Conservation (phyloP, 2,113 vertebrate species). For the Pituophis catenifer region DNA sequence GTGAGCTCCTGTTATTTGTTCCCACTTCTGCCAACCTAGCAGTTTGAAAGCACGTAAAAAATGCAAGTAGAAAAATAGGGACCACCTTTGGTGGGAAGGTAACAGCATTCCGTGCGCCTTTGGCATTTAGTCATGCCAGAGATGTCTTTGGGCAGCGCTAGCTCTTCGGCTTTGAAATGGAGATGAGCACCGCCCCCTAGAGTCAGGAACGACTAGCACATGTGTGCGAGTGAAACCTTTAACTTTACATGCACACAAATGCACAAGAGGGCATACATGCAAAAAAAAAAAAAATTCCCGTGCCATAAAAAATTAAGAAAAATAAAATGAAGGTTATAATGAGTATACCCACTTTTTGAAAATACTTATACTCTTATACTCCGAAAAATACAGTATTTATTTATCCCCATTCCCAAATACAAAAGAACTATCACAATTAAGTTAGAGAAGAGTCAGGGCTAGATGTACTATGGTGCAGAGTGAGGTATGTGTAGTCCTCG, state of each 20-base stretch:
- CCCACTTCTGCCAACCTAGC: too few relatives aligned
- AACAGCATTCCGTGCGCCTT: too few relatives aligned
- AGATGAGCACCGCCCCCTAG: too few relatives aligned
- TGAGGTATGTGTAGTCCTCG: not conserved
- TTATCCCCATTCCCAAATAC: not conserved
- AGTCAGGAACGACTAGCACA: too few relatives aligned
- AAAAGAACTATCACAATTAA: not conserved
- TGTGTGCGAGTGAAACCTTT: too few relatives aligned
- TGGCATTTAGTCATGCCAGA: too few relatives aligned
- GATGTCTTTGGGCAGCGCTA: too few relatives aligned
- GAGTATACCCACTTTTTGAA: not conserved
- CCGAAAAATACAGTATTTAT: not conserved
- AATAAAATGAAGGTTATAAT: not conserved
- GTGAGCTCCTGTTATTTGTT: too few relatives aligned
- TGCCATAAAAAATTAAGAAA: not conserved
- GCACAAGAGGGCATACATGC: not conserved
- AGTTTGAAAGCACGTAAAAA: too few relatives aligned
- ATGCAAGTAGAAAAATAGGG: too few relatives aligned
- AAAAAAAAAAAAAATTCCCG: not conserved
- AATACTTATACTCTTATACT: not conserved
- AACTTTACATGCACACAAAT: not conserved
- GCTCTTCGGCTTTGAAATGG: too few relatives aligned
- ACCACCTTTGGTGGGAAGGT: too few relatives aligned
- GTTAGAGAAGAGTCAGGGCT: not conserved
- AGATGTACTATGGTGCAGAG: not conserved